Evolutionary conservation across 1,140 invertebrate species (phyloP).

Genomic region (Bombus superbus): DNA sequence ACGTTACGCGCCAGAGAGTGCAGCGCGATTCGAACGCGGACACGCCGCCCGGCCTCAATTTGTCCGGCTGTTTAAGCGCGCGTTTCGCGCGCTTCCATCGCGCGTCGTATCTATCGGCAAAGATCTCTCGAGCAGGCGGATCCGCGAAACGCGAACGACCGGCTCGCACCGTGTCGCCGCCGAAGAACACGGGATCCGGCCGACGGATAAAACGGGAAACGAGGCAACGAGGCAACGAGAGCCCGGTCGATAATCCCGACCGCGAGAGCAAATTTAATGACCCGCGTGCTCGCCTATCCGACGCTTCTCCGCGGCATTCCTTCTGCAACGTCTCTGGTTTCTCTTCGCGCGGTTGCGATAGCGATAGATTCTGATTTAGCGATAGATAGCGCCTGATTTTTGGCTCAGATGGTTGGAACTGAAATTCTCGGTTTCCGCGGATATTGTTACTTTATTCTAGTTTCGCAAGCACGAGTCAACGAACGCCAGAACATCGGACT

Average conservation of each 20-base stretch:
- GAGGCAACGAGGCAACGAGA: not conserved
- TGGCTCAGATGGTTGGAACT: no score
- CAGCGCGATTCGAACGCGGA: slow-evolving; percentile 30
- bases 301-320: not conserved
- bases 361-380: no score
- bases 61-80: slow-evolving; percentile 59
- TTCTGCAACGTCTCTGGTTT: slow-evolving; percentile 11
- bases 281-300: not conserved
- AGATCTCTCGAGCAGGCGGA: slow-evolving; percentile 28
- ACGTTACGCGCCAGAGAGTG: slow-evolving; percentile 14
- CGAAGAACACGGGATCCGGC: slow-evolving; percentile 31
- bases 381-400: no score
- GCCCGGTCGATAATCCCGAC: slow-evolving; percentile 25
- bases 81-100: slow-evolving; percentile 50
- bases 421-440: no score
- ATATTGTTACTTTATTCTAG: no score
- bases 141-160: slow-evolving; percentile 30
- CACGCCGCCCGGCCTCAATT: slow-evolving; percentile 56
- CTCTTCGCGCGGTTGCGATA: not conserved
- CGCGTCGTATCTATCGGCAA: slow-evolving; percentile 40
- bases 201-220: slow-evolving; percentile 33
- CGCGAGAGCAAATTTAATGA: slow-evolving; percentile 40
- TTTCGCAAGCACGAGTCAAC: accelerated
- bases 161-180: slow-evolving; percentile 14
- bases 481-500: no score